Percentiles rank a stretch among this genome's conserved stretches.
Conservation (phyloP, 2,888 invertebrate genomes). For the Ischnura elegans region DNA sequence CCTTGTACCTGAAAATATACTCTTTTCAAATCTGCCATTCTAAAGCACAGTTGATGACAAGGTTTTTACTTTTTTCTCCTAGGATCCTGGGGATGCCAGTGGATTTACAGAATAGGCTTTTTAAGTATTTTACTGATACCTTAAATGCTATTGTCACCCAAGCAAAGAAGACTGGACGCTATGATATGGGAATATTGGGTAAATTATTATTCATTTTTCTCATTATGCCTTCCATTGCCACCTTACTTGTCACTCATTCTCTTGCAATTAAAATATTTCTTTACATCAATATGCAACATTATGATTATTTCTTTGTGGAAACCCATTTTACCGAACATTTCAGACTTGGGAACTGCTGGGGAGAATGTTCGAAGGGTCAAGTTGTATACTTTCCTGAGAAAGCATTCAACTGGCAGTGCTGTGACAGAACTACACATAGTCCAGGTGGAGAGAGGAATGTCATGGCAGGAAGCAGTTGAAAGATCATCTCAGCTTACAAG, state of each 20-base stretch:
- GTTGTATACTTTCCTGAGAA: constrained; percentile 90
- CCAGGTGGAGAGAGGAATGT: constrained; percentile 95
- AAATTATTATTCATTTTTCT: constrained; percentile 71
- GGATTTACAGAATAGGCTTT: constrained; percentile 96
- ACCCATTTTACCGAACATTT: constrained; percentile 75
- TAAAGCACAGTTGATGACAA: too few species aligned
- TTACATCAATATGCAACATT: neutral
- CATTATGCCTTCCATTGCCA: neutral
- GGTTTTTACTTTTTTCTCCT: constrained; percentile 62
- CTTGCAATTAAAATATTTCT: neutral
- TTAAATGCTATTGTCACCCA: constrained; percentile 94
- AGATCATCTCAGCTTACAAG: constrained; percentile 75
- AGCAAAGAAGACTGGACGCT: constrained; percentile 96
- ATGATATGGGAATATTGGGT: constrained; percentile 94
- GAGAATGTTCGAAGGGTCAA: constrained; percentile 93
- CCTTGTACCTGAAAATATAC: too few species aligned
- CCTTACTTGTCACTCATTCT: neutral
- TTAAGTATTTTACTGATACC: constrained; percentile 98
- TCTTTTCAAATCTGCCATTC: too few species aligned
- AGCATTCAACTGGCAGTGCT: constrained; percentile 94
- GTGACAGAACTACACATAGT: constrained; percentile 96
- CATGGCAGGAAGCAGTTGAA: constrained; percentile 93
- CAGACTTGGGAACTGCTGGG: constrained; percentile 95
- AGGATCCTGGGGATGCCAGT: constrained; percentile 98
- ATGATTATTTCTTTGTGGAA: neutral